Evolutionary conservation across 2,888 invertebrate species (phyloP).

Genomic region (Tortrix viridana): DNA sequence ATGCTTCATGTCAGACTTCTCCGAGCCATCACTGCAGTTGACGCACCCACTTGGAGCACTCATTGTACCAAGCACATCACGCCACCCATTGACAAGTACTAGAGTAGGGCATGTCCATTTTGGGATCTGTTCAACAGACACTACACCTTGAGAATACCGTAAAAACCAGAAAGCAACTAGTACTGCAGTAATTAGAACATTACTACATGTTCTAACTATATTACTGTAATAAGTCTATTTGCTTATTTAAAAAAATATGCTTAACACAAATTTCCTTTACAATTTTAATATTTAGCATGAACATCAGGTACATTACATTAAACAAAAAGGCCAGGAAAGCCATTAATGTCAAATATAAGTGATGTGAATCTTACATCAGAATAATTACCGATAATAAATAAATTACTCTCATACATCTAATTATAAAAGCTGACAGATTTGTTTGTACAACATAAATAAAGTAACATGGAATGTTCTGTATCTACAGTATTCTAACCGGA

Average conservation of each 20-base stretch:
- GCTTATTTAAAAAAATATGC: too few relatives aligned
- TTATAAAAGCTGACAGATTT: slow-evolving; percentile 35
- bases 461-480: slow-evolving; percentile 1
- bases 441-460: slow-evolving; percentile 30
- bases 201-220: too few relatives aligned
- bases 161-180: too few relatives aligned
- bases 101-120: slow-evolving; percentile 16
- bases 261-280: neutral
- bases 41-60: slow-evolving; percentile 78
- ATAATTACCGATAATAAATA: slow-evolving; percentile 33
- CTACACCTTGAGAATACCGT: neutral
- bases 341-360: slow-evolving; percentile 37
- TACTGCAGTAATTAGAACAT: too few relatives aligned
- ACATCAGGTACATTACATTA: neutral
- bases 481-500: neutral
- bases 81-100: slow-evolving; percentile 52
- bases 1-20: slow-evolving; percentile 72
- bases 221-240: too few relatives aligned
- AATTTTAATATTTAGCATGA: neutral
- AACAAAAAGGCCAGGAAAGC: slow-evolving; percentile 7
- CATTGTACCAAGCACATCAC: slow-evolving; percentile 57
- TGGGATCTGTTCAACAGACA: slow-evolving; percentile 23
- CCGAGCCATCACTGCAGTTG: slow-evolving; percentile 74
- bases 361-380: slow-evolving; percentile 32
- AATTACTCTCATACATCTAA: slow-evolving; percentile 33